Conservation (phyloP, 2,888 invertebrate genomes). For the Epinotia bilunana region DNA sequence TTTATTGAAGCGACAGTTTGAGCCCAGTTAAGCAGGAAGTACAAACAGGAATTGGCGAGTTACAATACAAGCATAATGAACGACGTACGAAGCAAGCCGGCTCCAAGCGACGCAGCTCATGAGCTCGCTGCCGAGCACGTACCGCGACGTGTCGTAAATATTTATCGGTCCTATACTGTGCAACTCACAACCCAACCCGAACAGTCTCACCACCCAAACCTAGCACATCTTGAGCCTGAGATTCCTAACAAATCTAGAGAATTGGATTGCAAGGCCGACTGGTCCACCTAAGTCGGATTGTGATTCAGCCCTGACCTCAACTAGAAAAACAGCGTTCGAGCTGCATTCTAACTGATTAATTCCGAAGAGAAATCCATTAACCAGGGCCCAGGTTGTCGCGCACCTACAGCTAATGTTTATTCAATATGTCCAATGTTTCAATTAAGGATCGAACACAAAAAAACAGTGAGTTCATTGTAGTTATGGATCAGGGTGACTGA, state of each 20-base stretch:
- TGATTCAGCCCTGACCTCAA: conserved; percentile 44
- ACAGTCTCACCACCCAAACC: not conserved
- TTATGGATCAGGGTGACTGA: conserved; percentile 10
- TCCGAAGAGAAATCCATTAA: conserved; percentile 49
- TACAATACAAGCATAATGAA: conserved; percentile 27
- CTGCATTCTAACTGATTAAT: conserved; percentile 52
- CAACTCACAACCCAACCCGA: not conserved
- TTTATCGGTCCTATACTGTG: conserved; percentile 54
- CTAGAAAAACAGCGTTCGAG: conserved; percentile 52
- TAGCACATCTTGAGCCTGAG: not conserved
- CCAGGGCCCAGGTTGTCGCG: conserved; percentile 8
- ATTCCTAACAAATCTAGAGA: not conserved
- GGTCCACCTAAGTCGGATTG: not conserved
- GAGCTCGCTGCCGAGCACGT: conserved; percentile 53
- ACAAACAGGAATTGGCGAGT: conserved; percentile 6
- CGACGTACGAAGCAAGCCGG: conserved; percentile 42
- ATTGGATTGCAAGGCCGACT: not conserved
- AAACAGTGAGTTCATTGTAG: conserved; percentile 16
- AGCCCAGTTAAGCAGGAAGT: not conserved
- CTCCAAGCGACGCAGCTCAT: not conserved
- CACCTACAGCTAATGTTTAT: conserved; percentile 45
- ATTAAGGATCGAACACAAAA: conserved; percentile 35
- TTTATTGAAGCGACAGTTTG: not conserved
- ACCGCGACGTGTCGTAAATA: conserved; percentile 63
- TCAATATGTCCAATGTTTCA: conserved; percentile 44